Evolutionary conservation across 1,140 invertebrate species (phyloP).

Genomic region (Arion vulgaris): DNA sequence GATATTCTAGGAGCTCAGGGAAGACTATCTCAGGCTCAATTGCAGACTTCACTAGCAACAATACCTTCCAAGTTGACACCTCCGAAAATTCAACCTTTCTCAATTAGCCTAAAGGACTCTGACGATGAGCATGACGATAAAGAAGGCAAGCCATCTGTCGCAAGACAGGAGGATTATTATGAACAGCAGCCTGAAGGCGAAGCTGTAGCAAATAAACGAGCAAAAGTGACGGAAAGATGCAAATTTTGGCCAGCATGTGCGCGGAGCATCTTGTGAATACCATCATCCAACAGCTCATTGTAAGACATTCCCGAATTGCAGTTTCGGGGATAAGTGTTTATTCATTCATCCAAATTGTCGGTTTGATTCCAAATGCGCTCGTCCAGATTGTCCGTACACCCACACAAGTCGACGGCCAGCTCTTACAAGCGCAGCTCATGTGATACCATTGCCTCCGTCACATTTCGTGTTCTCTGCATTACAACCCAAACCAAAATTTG

Average conservation of each 20-base stretch:
- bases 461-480: slow-evolving; percentile 25
- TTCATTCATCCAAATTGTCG: slow-evolving; percentile 95
- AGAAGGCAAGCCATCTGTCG: slow-evolving; percentile 1
- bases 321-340: slow-evolving; percentile 88
- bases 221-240: slow-evolving; percentile 75
- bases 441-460: slow-evolving; percentile 16
- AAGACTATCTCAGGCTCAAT: not conserved
- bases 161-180: not conserved
- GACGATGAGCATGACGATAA: slow-evolving; percentile 51
- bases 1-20: not conserved
- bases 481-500: slow-evolving; percentile 27
- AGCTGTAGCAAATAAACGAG: slow-evolving; percentile 46
- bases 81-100: slow-evolving; percentile 54
- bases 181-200: slow-evolving; percentile 39
- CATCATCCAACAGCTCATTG: slow-evolving; percentile 78
- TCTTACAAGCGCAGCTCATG: slow-evolving; percentile 53
- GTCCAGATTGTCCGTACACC: slow-evolving; percentile 86
- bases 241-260: slow-evolving; percentile 83
- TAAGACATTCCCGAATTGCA: slow-evolving; percentile 87
- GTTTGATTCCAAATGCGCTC: slow-evolving; percentile 87
- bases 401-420: slow-evolving; percentile 76
- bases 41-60: not conserved
- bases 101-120: slow-evolving; percentile 57
- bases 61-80: not conserved
- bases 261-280: slow-evolving; percentile 79